phyloP scores from a whole-genome alignment of 2,888 invertebrate species.

The Dasysyrphus albostriatus region DNA sequence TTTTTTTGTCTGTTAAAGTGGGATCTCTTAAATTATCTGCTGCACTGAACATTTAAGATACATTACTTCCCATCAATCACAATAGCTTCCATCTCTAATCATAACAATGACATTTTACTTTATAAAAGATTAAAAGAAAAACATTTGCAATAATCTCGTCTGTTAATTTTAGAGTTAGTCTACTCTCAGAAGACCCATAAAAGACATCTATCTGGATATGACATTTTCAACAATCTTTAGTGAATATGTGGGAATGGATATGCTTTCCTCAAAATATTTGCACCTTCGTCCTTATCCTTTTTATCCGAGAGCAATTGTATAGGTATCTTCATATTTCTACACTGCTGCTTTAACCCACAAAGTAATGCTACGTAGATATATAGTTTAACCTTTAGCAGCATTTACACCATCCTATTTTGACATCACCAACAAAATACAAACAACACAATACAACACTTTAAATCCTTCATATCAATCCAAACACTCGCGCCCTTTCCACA shows the following conservation, averaged over 20 bases:
- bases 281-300: slow-evolving; percentile 16
- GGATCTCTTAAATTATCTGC: not conserved
- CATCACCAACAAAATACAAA: slow-evolving; percentile 44
- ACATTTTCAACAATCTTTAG: slow-evolving; percentile 26
- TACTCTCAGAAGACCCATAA: slow-evolving; percentile 4
- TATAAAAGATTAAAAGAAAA: slow-evolving; percentile 6
- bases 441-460: slow-evolving; percentile 54
- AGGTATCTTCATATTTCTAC: not conserved
- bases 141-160: not conserved
- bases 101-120: slow-evolving; percentile 35
- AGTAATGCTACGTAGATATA: slow-evolving; percentile 26
- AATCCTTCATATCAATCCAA: slow-evolving; percentile 62
- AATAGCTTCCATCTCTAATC: slow-evolving; percentile 36
- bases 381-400: slow-evolving; percentile 46
- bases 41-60: not conserved
- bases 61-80: slow-evolving; percentile 50
- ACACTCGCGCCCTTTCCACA: slow-evolving; percentile 22
- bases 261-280: slow-evolving; percentile 11
- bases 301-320: slow-evolving; percentile 62
- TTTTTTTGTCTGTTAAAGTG: not conserved
- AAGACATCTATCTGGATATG: slow-evolving; percentile 44
- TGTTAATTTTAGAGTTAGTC: not conserved
- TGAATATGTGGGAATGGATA: slow-evolving; percentile 27
- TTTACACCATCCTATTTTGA: slow-evolving; percentile 44
- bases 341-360: not conserved